Conservation (phyloP, 1,140 invertebrate genomes). For the Anoplolepis gracilipes region DNA sequence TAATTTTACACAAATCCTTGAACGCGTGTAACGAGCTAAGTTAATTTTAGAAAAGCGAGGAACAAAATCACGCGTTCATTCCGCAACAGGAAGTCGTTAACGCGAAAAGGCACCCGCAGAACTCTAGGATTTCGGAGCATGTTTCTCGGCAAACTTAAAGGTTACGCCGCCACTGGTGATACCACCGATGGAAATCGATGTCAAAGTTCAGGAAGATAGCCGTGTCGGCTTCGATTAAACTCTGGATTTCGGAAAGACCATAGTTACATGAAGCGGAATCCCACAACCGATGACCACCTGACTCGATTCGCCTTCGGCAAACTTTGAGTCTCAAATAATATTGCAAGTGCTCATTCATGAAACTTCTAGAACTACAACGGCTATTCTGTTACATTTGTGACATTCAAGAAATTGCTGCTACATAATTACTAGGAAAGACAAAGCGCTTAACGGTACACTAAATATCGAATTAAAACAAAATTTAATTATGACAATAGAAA, state of each 20-base stretch:
- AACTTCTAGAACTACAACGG: neutral
- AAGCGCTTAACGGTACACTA: neutral
- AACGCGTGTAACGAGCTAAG: neutral
- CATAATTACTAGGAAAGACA: neutral
- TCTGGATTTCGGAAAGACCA: slow-evolving; percentile 42
- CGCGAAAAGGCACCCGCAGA: neutral
- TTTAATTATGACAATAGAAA: neutral
- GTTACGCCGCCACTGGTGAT: slow-evolving; percentile 19
- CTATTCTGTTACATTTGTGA: neutral
- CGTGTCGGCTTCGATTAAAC: slow-evolving; percentile 26
- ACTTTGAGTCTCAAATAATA: slow-evolving; percentile 19
- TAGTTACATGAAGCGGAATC: slow-evolving; percentile 15
- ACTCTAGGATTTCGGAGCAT: neutral
- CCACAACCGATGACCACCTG: slow-evolving; percentile 27
- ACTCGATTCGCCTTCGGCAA: too few relatives aligned
- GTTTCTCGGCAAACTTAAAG: slow-evolving; percentile 10
- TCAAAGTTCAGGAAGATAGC: slow-evolving; percentile 37
- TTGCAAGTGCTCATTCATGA: neutral
- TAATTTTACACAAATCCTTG: neutral
- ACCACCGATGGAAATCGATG: slow-evolving; percentile 23
- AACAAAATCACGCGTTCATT: neutral
- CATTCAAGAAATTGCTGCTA: neutral
- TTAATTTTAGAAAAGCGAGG: slow-evolving; percentile 10
- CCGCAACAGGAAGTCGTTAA: slow-evolving; percentile 37
- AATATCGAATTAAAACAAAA: neutral